phyloP scores from a whole-genome alignment of 35 echinoderm and acorn worm genomes.

The Stichopus chloronotus region DNA sequence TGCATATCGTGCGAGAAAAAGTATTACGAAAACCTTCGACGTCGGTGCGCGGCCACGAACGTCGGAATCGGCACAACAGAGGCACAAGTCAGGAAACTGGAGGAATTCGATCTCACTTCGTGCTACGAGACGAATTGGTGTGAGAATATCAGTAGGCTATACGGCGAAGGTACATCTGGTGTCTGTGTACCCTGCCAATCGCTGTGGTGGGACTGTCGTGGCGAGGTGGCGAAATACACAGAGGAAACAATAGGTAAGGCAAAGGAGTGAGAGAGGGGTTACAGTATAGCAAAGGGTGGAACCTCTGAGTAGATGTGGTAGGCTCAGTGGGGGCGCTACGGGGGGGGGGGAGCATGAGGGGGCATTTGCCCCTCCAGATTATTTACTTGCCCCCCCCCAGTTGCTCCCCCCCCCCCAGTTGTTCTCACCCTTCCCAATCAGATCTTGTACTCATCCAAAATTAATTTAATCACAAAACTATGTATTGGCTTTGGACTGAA shows the following conservation, averaged over 20 bases:
- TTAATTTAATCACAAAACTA: too few species aligned
- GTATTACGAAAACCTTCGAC: not conserved
- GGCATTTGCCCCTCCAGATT: too few species aligned
- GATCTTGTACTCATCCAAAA: too few species aligned
- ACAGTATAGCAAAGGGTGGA: too few species aligned
- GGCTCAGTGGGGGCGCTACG: too few species aligned
- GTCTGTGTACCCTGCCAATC: not conserved
- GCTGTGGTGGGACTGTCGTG: not conserved
- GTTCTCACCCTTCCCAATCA: too few species aligned
- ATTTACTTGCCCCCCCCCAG: too few species aligned
- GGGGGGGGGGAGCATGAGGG: too few species aligned
- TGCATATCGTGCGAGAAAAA: conserved; percentile 2
- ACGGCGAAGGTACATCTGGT: not conserved
- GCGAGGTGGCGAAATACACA: not conserved
- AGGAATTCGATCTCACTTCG: not conserved
- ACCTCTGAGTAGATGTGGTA: too few species aligned
- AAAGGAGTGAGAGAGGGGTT: too few species aligned
- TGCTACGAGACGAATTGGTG: not conserved
- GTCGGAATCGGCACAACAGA: not conserved
- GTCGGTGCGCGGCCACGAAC: not conserved
- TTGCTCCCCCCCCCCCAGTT: too few species aligned
- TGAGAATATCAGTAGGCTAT: not conserved
- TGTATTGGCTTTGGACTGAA: too few species aligned
- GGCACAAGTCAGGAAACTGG: not conserved
- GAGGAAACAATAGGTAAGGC: not conserved